Evolutionary conservation across 2,797 vertebrate species (phyloP), one percentile per base, ranked within the genome.

Genomic region (Crocodylus rhombifer): DNA sequence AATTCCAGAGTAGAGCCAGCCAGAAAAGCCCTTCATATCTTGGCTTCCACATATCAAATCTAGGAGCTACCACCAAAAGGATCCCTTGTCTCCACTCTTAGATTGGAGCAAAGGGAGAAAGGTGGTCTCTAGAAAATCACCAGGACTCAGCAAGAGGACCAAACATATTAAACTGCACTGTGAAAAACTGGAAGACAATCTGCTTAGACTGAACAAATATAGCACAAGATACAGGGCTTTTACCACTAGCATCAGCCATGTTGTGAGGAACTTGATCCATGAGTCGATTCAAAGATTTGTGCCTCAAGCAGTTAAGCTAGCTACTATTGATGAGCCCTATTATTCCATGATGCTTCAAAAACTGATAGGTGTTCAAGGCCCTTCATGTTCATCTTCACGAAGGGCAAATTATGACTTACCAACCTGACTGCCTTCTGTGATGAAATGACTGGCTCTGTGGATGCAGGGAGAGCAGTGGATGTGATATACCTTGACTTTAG

Each of bases 321-420:
- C 4, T 87, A n/a, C 65, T 80, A 30, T 91, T 92, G 82, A 73
- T 63, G 87, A 56, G 6, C 69, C 51, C 76, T 81, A 63, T 33
- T 76, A 85, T 87, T 80, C 67, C 87, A 56, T 14, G 63, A 4
- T 57, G 33, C 78, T 90, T 82, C 83, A 56, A 85, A 89, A 89
- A 58, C 36, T 58, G 87, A 63, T 0, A 71, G 6, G 92, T 88
- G 83, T 90, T 86, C 64, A 82, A 87, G 84, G 4, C 25, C 0
- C 60, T 76, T 86, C 42, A 42, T 42, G 42, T 42, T 42, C 42
- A 42, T 42, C 42, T 42, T 42, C 42, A 42, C 7, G 33, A 36
- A 36, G 33, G 33, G 33, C 33, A 36, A 36, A 6, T 36, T 42
- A 42, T 42, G 42, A 42, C 42, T 42, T 42, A 42, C 42, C 42